These are phyloP conservation scores for Bombus sylvicola DNA, from an alignment of 1,140 invertebrate genomes.

Conservation along the genomic window DNA sequence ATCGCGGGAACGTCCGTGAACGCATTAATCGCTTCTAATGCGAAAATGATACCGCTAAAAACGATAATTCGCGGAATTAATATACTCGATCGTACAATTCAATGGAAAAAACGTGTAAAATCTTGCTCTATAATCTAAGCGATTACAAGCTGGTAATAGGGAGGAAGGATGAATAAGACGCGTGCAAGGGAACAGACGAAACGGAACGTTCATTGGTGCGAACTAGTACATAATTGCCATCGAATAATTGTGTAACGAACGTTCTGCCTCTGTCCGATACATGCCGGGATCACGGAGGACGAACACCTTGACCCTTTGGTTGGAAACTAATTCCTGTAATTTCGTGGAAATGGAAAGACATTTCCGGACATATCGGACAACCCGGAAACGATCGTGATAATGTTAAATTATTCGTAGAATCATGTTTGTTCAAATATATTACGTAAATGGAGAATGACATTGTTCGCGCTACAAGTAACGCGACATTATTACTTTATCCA, in stretches of 20 bases:
- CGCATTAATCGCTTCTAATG: not conserved
- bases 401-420: constrained; percentile 9
- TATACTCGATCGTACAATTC: too few relatives aligned
- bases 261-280: constrained; percentile 24
- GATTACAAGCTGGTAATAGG: not conserved
- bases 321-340: constrained; percentile 42
- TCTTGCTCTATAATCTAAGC: not conserved
- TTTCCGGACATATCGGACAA: not conserved
- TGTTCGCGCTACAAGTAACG: not conserved
- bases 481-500: not conserved
- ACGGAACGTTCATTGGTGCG: not conserved
- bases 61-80: too few relatives aligned
- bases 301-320: constrained; percentile 46
- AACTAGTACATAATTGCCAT: constrained; percentile 16
- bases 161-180: not conserved
- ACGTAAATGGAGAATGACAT: not conserved
- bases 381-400: not conserved
- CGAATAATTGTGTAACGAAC: constrained; percentile 30
- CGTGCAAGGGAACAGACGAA: not conserved
- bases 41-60: too few relatives aligned
- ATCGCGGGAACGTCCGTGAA: not conserved
- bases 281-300: not conserved
- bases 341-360: constrained; percentile 23
- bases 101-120: too few relatives aligned
- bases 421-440: constrained; percentile 43